phyloP scores from a whole-genome alignment of 1,140 invertebrate genomes.

The Sipha flava region DNA sequence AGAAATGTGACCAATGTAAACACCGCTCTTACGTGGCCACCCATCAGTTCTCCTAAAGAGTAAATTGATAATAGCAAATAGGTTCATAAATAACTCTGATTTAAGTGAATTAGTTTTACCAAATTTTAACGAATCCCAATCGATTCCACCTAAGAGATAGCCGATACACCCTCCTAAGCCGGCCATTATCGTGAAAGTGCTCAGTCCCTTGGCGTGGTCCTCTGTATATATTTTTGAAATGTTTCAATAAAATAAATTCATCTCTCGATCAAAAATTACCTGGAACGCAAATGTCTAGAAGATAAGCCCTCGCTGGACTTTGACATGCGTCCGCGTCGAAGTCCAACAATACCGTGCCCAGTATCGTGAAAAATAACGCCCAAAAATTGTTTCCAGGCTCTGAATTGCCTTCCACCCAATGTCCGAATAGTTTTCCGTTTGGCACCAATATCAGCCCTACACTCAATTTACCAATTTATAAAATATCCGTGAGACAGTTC shows the following conservation, averaged over 20 bases:
- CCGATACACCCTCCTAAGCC: slow-evolving; percentile 89
- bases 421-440: slow-evolving; percentile 77
- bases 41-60: slow-evolving; percentile 58
- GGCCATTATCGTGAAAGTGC: slow-evolving; percentile 93
- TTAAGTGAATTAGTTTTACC: slow-evolving; percentile 47
- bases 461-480: not conserved
- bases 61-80: not conserved
- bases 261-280: slow-evolving; percentile 46
- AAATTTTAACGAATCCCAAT: slow-evolving; percentile 80
- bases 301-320: slow-evolving; percentile 82
- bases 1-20: slow-evolving; percentile 82
- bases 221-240: slow-evolving; percentile 50
- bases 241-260: not conserved
- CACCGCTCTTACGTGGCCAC: slow-evolving; percentile 81
- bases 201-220: slow-evolving; percentile 84
- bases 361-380: slow-evolving; percentile 84
- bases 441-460: slow-evolving; percentile 74
- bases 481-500: too few relatives aligned
- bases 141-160: slow-evolving; percentile 83
- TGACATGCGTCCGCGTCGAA: slow-evolving; percentile 95
- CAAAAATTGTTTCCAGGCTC: slow-evolving; percentile 57
- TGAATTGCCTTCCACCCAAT: slow-evolving; percentile 63
- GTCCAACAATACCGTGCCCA: slow-evolving; percentile 87
- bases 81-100: not conserved
- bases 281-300: slow-evolving; percentile 83